Evolutionary conservation across 2,113 vertebrate species (phyloP).

Genomic region (Heterocephalus glaber): DNA sequence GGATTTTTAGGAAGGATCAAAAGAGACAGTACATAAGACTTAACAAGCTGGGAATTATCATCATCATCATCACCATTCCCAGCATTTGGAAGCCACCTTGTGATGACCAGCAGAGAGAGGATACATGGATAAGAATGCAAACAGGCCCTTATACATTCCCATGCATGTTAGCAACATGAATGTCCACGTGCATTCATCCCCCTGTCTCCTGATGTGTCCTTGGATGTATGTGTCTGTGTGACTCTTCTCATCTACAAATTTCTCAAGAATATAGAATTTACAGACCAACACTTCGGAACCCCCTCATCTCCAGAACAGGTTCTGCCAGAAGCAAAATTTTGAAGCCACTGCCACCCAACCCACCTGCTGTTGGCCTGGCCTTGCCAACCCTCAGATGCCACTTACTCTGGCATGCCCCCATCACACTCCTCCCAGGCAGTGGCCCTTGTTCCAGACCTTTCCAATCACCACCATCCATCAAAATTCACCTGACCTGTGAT

Average conservation of each 20-base stretch:
- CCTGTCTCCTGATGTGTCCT: neutral
- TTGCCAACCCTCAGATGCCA: neutral
- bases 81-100: neutral
- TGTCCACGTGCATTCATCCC: accelerated
- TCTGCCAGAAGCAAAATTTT: neutral
- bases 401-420: neutral
- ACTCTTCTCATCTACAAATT: neutral
- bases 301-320: neutral
- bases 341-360: neutral
- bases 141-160: neutral
- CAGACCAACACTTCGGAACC: neutral
- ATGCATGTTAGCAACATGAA: neutral
- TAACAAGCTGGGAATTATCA: neutral
- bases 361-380: neutral
- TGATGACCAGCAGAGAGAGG: neutral
- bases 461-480: neutral
- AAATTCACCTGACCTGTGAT: neutral
- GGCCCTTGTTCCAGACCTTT: neutral
- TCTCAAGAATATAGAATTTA: neutral
- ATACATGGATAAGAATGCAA: neutral
- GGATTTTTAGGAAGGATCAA: neutral
- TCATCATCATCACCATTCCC: neutral
- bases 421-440: neutral
- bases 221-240: neutral
- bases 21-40: neutral